Evolutionary conservation across 1,140 invertebrate species (phyloP).

Genomic region (Acromyrmex charruanus): DNA sequence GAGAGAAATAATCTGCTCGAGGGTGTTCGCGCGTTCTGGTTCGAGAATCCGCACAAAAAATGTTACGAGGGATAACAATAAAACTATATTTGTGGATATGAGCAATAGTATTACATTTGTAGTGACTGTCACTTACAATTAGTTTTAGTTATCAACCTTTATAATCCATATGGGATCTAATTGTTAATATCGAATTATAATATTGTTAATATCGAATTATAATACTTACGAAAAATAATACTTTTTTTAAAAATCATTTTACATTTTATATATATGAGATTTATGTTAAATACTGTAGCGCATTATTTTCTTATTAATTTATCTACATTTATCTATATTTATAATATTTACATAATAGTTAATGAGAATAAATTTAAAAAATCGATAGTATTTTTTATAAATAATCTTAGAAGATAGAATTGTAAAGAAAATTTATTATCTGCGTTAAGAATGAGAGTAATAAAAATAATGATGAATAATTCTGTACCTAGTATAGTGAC

Average conservation of each 20-base stretch:
- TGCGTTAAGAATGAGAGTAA: constrained; percentile 18
- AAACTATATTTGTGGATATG: not conserved
- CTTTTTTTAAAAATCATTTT: too few relatives aligned
- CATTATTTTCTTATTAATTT: not conserved
- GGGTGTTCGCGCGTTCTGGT: not conserved
- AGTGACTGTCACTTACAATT: not conserved
- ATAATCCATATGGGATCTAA: not conserved
- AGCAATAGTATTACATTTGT: not conserved
- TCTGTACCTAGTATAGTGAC: not conserved
- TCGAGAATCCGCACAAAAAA: constrained; percentile 4
- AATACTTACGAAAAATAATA: not conserved
- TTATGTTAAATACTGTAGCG: not conserved
- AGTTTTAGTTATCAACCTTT: not conserved
- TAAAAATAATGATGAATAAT: not conserved
- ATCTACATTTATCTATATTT: not conserved
- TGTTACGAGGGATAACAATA: constrained; percentile 18
- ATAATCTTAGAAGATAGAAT: not conserved
- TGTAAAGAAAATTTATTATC: not conserved
- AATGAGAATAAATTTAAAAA: not conserved
- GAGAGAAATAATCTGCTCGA: constrained; percentile 38
- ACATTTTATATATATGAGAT: not conserved
- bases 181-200: not conserved
- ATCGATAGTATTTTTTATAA: not conserved
- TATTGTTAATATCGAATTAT: not conserved
- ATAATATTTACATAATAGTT: not conserved